These are phyloP conservation scores for Engraulis encrasicolus DNA, from an alignment of 2,113 vertebrate species.

Conservation along the genomic window DNA sequence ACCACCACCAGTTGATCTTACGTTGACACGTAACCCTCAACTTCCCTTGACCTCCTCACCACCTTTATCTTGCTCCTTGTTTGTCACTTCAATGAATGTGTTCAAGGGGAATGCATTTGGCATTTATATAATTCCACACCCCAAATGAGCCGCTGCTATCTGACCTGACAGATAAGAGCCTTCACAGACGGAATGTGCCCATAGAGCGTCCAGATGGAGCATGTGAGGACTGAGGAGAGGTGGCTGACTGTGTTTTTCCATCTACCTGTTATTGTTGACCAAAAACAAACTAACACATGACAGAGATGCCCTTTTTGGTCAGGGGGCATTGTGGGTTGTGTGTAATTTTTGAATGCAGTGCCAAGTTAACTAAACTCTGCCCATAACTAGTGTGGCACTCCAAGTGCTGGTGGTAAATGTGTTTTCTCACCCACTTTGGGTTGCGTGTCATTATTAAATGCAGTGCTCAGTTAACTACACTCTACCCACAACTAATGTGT, in stretches of 20 bases:
- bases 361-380: no score
- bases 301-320: neutral
- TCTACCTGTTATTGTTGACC: neutral
- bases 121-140: conserved; percentile 7
- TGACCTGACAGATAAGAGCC: neutral
- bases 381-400: no score
- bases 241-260: neutral
- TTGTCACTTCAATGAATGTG: neutral
- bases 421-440: no score
- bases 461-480: no score
- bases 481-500: no score
- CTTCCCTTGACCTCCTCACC: neutral
- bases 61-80: conserved; percentile 9
- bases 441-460: no score
- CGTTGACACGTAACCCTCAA: neutral
- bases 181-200: conserved; percentile 27
- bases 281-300: neutral
- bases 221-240: neutral
- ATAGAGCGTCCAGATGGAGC: neutral
- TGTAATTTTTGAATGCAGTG: no score
- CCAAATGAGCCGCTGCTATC: conserved; percentile 25
- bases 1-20: no score
- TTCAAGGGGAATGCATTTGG: neutral
- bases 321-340: neutral
- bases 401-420: no score